Evolutionary conservation across 2,888 invertebrate species (phyloP).

Genomic region (Xanthostigma xanthostigma): DNA sequence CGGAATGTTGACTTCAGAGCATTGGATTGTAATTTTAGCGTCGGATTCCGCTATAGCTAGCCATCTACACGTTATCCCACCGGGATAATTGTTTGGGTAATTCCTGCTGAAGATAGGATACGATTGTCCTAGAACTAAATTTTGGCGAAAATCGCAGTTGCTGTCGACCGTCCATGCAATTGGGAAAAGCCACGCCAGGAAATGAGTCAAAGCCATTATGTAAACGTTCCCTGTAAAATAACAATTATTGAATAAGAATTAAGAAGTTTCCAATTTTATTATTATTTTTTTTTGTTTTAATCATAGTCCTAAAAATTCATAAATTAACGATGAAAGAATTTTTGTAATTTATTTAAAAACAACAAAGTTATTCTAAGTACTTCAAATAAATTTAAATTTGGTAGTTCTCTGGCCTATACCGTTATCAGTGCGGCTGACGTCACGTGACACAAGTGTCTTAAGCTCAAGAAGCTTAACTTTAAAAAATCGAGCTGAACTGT

Average conservation of each 20-base stretch:
- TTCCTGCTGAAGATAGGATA: constrained; percentile 32
- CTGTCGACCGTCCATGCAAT: constrained; percentile 20
- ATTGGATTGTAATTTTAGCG: constrained; percentile 32
- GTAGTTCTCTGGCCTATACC: too few species aligned
- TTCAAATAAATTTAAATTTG: too few species aligned
- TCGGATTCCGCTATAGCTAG: constrained; percentile 26
- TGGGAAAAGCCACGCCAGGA: constrained; percentile 22
- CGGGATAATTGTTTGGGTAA: constrained; percentile 32
- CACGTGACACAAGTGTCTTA: too few species aligned
- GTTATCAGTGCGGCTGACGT: too few species aligned
- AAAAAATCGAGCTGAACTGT: too few species aligned
- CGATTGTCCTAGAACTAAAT: constrained; percentile 22
- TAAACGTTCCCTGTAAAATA: neutral
- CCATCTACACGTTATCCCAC: constrained; percentile 35
- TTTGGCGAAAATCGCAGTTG: constrained; percentile 31
- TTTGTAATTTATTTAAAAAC: too few species aligned
- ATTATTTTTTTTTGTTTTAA: too few species aligned
- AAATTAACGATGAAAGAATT: too few species aligned
- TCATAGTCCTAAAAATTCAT: too few species aligned
- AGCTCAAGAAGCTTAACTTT: too few species aligned
- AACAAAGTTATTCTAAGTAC: too few species aligned
- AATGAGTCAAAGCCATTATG: constrained; percentile 18
- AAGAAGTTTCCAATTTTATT: neutral
- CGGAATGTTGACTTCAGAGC: constrained; percentile 32
- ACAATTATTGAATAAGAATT: neutral